A percentile compares a stretch with the other conserved stretches of the same genome.
phyloP scores from a whole-genome alignment of 2,888 invertebrate species.

The Abrostola triplasia region DNA sequence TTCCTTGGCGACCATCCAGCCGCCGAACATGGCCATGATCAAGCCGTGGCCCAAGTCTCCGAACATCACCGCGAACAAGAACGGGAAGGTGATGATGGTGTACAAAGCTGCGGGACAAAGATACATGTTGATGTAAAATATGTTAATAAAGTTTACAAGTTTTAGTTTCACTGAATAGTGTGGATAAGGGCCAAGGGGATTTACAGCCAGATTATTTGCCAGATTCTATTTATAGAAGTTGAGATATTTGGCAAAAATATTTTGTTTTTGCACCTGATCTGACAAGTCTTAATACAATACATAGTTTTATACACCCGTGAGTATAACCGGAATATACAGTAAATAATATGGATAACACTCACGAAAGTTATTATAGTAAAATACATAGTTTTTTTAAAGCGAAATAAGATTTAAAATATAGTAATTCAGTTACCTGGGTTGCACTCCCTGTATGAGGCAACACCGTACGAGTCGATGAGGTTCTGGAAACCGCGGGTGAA shows the following conservation, averaged over 20 bases:
- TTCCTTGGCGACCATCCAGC: slow-evolving; percentile 94
- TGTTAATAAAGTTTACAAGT: not conserved
- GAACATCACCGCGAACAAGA: slow-evolving; percentile 98
- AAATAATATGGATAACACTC: too few relatives aligned
- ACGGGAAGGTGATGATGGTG: slow-evolving; percentile 97
- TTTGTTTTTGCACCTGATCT: not conserved
- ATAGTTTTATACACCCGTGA: too few relatives aligned
- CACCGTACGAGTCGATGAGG: slow-evolving; percentile 97
- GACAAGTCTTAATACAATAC: too few relatives aligned
- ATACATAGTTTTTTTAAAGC: not conserved
- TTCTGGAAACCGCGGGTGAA: slow-evolving; percentile 98
- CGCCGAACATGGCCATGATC: slow-evolving; percentile 93
- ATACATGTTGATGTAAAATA: not conserved
- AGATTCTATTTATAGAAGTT: too few relatives aligned
- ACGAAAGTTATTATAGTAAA: too few relatives aligned
- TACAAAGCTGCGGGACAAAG: slow-evolving; percentile 90
- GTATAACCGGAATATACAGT: too few relatives aligned
- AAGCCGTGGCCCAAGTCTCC: slow-evolving; percentile 97
- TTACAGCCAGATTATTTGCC: too few relatives aligned
- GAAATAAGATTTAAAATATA: not conserved
- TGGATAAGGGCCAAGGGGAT: too few relatives aligned
- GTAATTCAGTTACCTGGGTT: slow-evolving; percentile 91
- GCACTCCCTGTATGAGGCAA: slow-evolving; percentile 96
- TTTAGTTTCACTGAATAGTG: too few relatives aligned
- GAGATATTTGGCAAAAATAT: too few relatives aligned